Evolutionary conservation across 1,140 invertebrate genomes (phyloP).

Genomic region (Ceratoteleas bidentatus): DNA sequence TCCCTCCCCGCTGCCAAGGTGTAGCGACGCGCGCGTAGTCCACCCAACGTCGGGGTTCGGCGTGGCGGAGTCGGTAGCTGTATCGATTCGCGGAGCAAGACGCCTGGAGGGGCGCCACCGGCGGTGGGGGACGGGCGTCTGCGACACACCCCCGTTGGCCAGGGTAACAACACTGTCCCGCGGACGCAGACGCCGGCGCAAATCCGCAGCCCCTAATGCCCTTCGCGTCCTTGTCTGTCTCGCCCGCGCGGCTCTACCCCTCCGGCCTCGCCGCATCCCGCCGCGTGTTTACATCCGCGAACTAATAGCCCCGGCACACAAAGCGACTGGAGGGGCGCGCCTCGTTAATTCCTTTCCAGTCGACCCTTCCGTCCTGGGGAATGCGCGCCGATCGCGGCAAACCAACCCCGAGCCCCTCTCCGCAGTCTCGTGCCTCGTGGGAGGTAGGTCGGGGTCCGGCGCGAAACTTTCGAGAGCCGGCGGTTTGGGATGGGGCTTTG

Average conservation of each 20-base stretch:
- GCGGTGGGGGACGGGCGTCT: slow-evolving; percentile 42
- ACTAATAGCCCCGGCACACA: slow-evolving; percentile 14
- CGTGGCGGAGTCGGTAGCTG: slow-evolving; percentile 76
- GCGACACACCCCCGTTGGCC: too few relatives aligned
- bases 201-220: too few relatives aligned
- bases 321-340: slow-evolving; percentile 10
- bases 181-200: too few relatives aligned
- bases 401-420: slow-evolving; percentile 37
- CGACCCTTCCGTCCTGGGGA: slow-evolving; percentile 26
- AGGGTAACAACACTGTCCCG: too few relatives aligned
- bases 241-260: too few relatives aligned
- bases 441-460: slow-evolving; percentile 55
- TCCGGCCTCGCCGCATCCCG: too few relatives aligned
- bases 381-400: slow-evolving; percentile 42
- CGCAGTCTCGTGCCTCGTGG: slow-evolving; percentile 55
- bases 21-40: slow-evolving; percentile 56
- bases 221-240: too few relatives aligned
- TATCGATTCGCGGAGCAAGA: slow-evolving; percentile 78
- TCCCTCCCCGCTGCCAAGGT: too few relatives aligned
- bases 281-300: too few relatives aligned
- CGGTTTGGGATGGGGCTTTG: too few relatives aligned
- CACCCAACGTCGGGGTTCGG: slow-evolving; percentile 63
- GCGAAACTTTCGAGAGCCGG: too few relatives aligned
- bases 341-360: slow-evolving; percentile 58
- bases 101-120: slow-evolving; percentile 54